These are phyloP conservation scores for Hestina assimilis DNA, from an alignment of 1,140 invertebrate genomes.

Conservation along the genomic window DNA sequence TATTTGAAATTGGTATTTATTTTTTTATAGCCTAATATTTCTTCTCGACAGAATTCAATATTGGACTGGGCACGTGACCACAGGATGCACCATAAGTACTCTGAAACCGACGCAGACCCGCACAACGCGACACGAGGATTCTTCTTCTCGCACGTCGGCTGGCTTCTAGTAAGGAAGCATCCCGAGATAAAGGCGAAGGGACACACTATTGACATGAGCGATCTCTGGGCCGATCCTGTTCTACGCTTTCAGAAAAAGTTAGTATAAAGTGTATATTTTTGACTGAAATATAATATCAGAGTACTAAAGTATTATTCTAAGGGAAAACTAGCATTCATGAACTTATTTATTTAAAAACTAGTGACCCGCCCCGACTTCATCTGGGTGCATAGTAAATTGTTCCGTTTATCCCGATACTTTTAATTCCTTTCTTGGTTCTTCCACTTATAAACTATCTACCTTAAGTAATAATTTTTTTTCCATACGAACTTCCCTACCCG, in stretches of 20 bases:
- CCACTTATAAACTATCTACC: too few relatives aligned
- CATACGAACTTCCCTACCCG: too few relatives aligned
- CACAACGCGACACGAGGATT: constrained; percentile 91
- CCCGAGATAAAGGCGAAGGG: constrained; percentile 86
- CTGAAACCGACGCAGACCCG: constrained; percentile 88
- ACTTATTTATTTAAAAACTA: too few relatives aligned
- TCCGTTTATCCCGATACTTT: too few relatives aligned
- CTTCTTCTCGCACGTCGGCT: constrained; percentile 91
- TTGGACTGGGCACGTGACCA: constrained; percentile 84
- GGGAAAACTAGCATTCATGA: too few relatives aligned
- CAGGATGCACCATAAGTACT: constrained; percentile 89
- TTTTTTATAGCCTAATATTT: background rate
- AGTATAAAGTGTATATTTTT: constrained; percentile 19
- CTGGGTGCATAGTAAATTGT: too few relatives aligned
- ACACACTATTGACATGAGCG: constrained; percentile 84
- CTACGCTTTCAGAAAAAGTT: constrained; percentile 86
- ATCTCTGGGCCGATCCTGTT: constrained; percentile 86
- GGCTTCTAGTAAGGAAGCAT: constrained; percentile 88
- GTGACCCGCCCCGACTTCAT: too few relatives aligned
- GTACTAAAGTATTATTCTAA: too few relatives aligned
- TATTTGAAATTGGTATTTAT: too few relatives aligned
- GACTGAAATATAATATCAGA: too few relatives aligned
- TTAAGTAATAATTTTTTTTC: too few relatives aligned
- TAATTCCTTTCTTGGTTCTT: too few relatives aligned
- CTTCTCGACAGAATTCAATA: constrained; percentile 53